phyloP scores from a whole-genome alignment of 2,888 invertebrate genomes.

The Octodonta nipae region DNA sequence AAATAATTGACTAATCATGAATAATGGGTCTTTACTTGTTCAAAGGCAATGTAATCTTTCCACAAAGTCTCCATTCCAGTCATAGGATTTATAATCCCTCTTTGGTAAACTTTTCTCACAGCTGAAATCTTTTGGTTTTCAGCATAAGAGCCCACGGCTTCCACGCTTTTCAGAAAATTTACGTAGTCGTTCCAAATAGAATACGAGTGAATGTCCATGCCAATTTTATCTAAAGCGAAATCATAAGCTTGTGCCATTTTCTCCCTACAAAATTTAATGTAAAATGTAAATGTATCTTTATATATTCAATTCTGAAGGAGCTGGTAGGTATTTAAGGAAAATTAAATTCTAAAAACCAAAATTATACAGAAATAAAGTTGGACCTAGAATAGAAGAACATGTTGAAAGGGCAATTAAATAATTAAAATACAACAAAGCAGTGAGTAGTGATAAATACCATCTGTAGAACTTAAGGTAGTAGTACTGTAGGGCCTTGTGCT shows the following conservation, averaged over 20 bases:
- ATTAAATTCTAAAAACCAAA: too few species aligned
- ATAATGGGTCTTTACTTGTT: constrained; percentile 46
- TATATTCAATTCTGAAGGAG: too few species aligned
- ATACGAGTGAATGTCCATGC: constrained; percentile 93
- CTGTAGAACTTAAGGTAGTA: too few species aligned
- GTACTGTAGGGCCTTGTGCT: too few species aligned
- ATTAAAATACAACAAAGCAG: too few species aligned
- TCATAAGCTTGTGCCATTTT: constrained; percentile 99
- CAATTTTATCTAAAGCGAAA: constrained; percentile 96
- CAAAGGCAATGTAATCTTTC: constrained; percentile 96
- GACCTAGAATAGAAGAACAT: too few species aligned
- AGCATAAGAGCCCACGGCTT: constrained; percentile 95
- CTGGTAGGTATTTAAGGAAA: too few species aligned
- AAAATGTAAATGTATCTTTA: background rate
- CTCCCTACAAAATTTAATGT: constrained; percentile 55
- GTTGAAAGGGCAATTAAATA: too few species aligned
- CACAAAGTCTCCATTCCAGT: constrained; percentile 90
- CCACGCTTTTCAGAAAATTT: constrained; percentile 86
- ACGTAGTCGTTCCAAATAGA: constrained; percentile 98
- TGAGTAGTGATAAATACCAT: too few species aligned
- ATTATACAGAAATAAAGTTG: too few species aligned
- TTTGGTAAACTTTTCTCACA: constrained; percentile 91
- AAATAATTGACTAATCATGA: constrained; percentile 38
- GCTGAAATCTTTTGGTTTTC: constrained; percentile 99
- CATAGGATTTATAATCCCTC: constrained; percentile 92